Percentiles rank a stretch among this genome's conserved stretches.
These are phyloP conservation scores for Furnarius figulus DNA, from an alignment of 2,113 vertebrate genomes.

Conservation along the genomic window DNA sequence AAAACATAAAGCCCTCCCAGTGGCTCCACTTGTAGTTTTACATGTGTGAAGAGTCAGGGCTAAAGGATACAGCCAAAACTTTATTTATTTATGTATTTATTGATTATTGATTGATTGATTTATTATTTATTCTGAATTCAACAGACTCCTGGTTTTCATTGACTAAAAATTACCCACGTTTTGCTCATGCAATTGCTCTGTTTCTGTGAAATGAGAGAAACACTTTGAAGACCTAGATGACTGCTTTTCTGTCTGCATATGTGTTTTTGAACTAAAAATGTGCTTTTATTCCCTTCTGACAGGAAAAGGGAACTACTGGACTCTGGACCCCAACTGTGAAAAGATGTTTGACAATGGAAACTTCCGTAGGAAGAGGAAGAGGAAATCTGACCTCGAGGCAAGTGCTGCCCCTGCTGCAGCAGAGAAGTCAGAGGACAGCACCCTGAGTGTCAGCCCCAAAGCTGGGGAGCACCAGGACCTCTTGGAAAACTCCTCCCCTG, in stretches of 20 bases:
- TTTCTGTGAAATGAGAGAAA: not conserved
- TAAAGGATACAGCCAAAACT: not conserved
- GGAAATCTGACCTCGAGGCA: slow-evolving; percentile 86
- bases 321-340: slow-evolving; percentile 97
- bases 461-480: slow-evolving; percentile 74
- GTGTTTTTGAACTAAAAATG: not conserved
- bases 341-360: slow-evolving; percentile 99
- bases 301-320: slow-evolving; percentile 99
- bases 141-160: not conserved
- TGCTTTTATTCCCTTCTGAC: slow-evolving; percentile 15
- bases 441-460: slow-evolving; percentile 74
- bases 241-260: not conserved
- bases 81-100: not conserved
- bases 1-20: not conserved
- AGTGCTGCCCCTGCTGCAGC: slow-evolving; percentile 60
- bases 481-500: slow-evolving; percentile 74
- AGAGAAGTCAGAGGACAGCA: slow-evolving; percentile 80
- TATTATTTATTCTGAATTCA: not conserved
- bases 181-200: not conserved
- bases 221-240: not conserved
- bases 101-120: too few species aligned
- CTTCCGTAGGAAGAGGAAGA: slow-evolving; percentile 97
- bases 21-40: not conserved
- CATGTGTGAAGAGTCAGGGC: not conserved
- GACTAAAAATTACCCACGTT: not conserved